Base-by-base conservation (phyloP, 2,888 invertebrate species). In the Hoplodrina ambigua region DNA sequence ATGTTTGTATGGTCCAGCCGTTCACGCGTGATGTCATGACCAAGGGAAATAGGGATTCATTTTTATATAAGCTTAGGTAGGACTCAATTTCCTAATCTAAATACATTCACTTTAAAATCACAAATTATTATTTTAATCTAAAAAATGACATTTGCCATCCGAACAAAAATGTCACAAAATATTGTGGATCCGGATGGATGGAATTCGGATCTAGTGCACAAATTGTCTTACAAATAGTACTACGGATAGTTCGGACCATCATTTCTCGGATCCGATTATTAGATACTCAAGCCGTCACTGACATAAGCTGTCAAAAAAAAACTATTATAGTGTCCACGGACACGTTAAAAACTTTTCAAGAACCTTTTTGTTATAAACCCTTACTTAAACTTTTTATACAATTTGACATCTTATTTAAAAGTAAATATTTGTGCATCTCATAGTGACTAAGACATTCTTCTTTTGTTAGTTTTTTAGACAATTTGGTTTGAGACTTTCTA, bases 391-490 rank as follows among this genome's bases (percentile, higher is more conserved):
- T 79, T 77, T 83, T 73, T 79, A 44, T 53, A 74, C 17, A 50
- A 59, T 85, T 90, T 91, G 91, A 93, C 92, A 91, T 85, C 89
- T 92, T 89, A 87, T 89, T 93, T 90, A 77, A 84, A 67, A 75
- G 86, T 88, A 89, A 92, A 92, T 88, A 89, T 92, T 92, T 89
- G 85, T 87, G 71, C 82, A 66, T 69, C 75, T 82, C 80, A 84
- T 85, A 84, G 84, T 91, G 91, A 84, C 83, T 76, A 88, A 88
- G 87, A 86, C 60, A 78, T 75, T 79, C 46, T 67, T 59, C 76
- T 49, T 85, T 93, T 88, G 88, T 92, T 90, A 54, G 61, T 75
- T 84, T 81, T 85, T 80, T 75, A 17, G 30, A 56, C 64, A 71
- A 79, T 75, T 85, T 84, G 75, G 78, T 81, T 82, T 72, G 58